phyloP scores from a whole-genome alignment of 2,888 invertebrate genomes.

The Chrysolina haemoptera region DNA sequence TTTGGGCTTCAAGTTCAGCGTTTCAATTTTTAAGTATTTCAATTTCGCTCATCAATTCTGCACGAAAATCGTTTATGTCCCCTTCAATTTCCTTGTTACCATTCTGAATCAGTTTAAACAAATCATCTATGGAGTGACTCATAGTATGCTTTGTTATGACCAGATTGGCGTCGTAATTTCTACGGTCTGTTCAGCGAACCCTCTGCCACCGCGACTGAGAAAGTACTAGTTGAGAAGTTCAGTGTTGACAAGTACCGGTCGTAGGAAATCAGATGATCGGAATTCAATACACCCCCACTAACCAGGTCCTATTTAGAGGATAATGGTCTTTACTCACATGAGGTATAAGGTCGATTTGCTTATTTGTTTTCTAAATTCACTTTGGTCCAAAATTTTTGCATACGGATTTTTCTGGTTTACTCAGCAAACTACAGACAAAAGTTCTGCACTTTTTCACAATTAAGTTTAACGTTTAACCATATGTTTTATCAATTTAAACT shows the following conservation, averaged over 20 bases:
- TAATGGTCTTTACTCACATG: slow-evolving; percentile 14
- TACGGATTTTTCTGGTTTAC: neutral
- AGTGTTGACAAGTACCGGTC: neutral
- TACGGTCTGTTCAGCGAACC: too few relatives aligned
- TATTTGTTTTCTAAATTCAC: slow-evolving; percentile 4
- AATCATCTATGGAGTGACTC: neutral
- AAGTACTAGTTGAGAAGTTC: neutral
- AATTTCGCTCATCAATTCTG: neutral
- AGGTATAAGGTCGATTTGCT: slow-evolving; percentile 19
- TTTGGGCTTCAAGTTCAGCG: neutral
- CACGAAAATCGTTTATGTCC: neutral
- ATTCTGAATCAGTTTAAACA: neutral
- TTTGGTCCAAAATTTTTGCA: slow-evolving; percentile 8
- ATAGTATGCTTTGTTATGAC: neutral
- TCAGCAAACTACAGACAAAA: too few relatives aligned
- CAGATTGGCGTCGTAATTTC: neutral
- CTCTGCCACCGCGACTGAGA: too few relatives aligned
- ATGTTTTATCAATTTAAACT: slow-evolving; percentile 18
- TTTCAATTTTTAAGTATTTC: neutral
- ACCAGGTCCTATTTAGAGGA: neutral
- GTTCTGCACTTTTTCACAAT: slow-evolving; percentile 16
- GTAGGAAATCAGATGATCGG: neutral
- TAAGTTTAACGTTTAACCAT: neutral
- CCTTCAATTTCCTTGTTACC: neutral
- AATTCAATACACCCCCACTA: neutral